These are phyloP conservation scores for Lepus europaeus DNA, from an alignment of 2,113 vertebrate species.

Conservation along the genomic window DNA sequence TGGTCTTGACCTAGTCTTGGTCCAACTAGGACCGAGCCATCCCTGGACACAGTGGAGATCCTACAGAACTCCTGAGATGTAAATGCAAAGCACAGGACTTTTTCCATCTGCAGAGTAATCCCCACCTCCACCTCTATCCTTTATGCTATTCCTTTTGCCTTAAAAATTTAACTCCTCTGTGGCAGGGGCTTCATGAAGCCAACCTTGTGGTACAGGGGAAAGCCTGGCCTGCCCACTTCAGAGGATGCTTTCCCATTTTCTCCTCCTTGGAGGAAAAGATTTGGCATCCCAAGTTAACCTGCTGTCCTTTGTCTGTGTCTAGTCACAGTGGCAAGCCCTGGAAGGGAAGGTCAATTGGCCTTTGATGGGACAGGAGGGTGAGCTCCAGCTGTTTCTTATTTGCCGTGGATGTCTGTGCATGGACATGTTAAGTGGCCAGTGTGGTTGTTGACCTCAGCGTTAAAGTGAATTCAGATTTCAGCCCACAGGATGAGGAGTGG, in stretches of 20 bases:
- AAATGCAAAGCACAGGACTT: not conserved
- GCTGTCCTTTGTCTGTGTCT: not conserved
- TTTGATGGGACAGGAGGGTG: not conserved
- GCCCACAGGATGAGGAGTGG: conserved; percentile 61
- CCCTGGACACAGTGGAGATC: not conserved
- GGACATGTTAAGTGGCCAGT: not conserved
- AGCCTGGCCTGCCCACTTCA: not conserved
- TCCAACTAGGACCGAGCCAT: not conserved
- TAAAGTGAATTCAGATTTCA: conserved; percentile 72
- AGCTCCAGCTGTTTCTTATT: conserved; percentile 48
- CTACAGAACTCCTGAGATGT: not conserved
- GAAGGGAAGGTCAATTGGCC: not conserved
- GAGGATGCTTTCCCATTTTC: not conserved
- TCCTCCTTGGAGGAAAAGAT: not conserved
- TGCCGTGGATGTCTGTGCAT: not conserved
- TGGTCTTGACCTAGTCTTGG: not conserved
- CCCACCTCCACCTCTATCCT: not conserved
- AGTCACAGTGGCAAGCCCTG: not conserved
- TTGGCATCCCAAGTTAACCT: not conserved
- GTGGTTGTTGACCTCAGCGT: conserved; percentile 39
- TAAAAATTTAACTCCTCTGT: conserved; percentile 9
- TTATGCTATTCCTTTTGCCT: not conserved
- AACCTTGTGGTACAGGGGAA: not conserved
- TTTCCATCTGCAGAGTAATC: not conserved
- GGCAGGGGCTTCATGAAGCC: not conserved